A percentile compares a stretch with the other conserved stretches of the same genome.
These are phyloP conservation scores for Cepaea hortensis DNA, from an alignment of 2,888 invertebrate species.

Conservation along the genomic window DNA sequence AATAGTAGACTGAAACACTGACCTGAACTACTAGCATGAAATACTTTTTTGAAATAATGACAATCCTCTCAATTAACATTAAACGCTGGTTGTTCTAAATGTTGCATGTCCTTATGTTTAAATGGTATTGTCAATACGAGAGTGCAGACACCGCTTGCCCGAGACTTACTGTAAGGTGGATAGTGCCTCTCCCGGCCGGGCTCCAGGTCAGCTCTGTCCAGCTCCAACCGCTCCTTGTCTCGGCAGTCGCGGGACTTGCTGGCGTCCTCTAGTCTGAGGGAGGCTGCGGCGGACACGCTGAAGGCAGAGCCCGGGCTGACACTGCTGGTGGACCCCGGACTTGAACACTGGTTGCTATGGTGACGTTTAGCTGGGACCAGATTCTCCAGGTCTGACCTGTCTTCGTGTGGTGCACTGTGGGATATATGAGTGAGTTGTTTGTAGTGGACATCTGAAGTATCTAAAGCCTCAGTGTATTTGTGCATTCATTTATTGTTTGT, in stretches of 20 bases:
- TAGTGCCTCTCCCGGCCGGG: conserved; percentile 66
- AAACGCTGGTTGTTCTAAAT: no score
- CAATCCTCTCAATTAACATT: no score
- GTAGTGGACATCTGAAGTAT: no score
- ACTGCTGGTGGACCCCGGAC: conserved; percentile 66
- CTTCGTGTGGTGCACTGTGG: no score
- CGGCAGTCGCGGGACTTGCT: conserved; percentile 72
- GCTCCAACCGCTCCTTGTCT: conserved; percentile 68
- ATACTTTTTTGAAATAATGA: no score
- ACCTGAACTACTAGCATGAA: no score
- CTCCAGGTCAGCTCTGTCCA: conserved; percentile 67
- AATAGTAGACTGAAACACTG: no score
- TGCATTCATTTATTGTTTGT: no score
- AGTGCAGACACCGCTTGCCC: not conserved
- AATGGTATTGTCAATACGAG: no score
- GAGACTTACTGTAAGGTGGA: conserved; percentile 63
- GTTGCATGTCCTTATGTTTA: no score
- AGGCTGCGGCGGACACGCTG: conserved; percentile 66
- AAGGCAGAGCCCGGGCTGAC: conserved; percentile 70
- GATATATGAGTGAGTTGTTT: no score
- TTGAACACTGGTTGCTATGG: conserved; percentile 65
- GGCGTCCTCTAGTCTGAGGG: conserved; percentile 75
- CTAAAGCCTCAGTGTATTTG: no score
- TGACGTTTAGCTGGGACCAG: conserved; percentile 73
- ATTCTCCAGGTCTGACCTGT: conserved; percentile 40